Evolutionary conservation across 2,888 invertebrate species (phyloP).

Genomic region (Drosophila diplacantha): DNA sequence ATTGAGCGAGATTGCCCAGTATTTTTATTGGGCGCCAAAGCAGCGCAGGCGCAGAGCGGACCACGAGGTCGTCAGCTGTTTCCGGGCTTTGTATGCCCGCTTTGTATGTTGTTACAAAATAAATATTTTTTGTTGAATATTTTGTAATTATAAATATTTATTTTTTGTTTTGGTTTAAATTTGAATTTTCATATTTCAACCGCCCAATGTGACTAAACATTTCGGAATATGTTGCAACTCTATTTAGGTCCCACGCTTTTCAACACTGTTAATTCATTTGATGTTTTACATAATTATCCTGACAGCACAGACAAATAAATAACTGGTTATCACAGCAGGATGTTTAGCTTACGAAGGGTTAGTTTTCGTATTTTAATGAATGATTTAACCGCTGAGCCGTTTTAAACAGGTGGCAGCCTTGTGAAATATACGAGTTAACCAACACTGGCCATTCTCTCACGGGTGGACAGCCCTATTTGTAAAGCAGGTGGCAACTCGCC

Average conservation of each 20-base stretch:
- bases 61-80: conserved; percentile 49
- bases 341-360: too few relatives aligned
- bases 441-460: conserved; percentile 17
- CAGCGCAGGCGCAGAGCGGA: conserved; percentile 46
- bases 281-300: neutral
- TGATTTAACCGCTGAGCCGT: too few relatives aligned
- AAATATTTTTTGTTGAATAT: neutral
- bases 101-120: neutral
- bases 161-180: neutral
- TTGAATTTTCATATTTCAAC: neutral
- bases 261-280: conserved; percentile 19
- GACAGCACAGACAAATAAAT: neutral
- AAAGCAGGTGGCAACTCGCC: conserved; percentile 37
- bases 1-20: conserved; percentile 56
- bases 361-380: too few relatives aligned
- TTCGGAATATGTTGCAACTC: neutral
- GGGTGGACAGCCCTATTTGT: neutral
- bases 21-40: conserved; percentile 60
- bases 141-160: too few relatives aligned
- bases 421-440: neutral
- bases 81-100: too few relatives aligned
- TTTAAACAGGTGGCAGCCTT: neutral
- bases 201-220: neutral
- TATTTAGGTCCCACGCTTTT: neutral
- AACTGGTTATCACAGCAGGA: neutral